Percentiles rank a stretch among this genome's conserved stretches.
These are phyloP conservation scores for Orthosia cruda DNA, from an alignment of 2,888 invertebrate species.

Conservation along the genomic window DNA sequence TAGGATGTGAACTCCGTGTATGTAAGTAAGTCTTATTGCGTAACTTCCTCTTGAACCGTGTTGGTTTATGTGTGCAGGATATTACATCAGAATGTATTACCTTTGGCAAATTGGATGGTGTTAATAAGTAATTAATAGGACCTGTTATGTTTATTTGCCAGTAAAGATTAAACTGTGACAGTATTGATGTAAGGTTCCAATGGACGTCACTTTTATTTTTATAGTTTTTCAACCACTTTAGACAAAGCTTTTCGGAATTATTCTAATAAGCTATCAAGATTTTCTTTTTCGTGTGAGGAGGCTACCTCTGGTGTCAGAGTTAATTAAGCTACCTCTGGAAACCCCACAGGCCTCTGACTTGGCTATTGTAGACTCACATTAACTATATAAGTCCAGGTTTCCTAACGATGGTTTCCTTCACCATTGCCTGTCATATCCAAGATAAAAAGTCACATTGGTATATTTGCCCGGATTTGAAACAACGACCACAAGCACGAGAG, in stretches of 20 bases:
- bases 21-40: conserved; percentile 22
- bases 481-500: no score
- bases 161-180: neutral
- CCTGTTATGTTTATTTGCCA: neutral
- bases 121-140: conserved; percentile 19
- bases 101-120: conserved; percentile 34
- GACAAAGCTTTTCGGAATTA: neutral
- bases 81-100: conserved; percentile 46
- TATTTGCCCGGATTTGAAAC: no score
- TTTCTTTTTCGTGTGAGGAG: no score
- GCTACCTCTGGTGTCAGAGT: no score
- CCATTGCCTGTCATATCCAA: no score
- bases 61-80: conserved; percentile 43
- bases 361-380: no score
- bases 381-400: no score
- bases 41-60: conserved; percentile 43
- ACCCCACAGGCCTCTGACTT: no score
- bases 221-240: neutral
- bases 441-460: no score
- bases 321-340: no score
- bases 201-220: neutral
- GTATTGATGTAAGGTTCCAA: neutral
- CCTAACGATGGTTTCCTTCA: no score
- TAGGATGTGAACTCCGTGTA: conserved; percentile 53
- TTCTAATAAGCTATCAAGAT: neutral